Percentiles rank a stretch among this genome's conserved stretches.
Conservation (phyloP, 2,888 invertebrate genomes). For the Amiota minor region DNA sequence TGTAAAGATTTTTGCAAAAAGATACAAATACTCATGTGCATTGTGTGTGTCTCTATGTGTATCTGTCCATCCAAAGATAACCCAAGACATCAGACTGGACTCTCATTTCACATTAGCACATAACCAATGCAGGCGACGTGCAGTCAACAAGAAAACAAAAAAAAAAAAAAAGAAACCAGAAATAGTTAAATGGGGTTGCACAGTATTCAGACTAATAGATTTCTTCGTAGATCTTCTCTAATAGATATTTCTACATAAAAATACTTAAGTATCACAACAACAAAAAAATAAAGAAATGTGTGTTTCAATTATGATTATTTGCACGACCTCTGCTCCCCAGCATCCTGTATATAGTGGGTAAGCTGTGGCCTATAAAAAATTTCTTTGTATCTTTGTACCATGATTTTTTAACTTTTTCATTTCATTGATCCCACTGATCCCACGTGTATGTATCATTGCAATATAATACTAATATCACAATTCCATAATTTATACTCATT, state of each 20-base stretch:
- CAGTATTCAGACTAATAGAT: conserved; percentile 23
- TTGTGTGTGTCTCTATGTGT: conserved; percentile 12
- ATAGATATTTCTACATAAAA: not conserved
- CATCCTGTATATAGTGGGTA: not conserved
- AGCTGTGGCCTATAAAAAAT: not conserved
- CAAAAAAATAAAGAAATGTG: conserved; percentile 20
- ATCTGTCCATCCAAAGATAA: conserved; percentile 13
- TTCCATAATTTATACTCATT: too few species aligned
- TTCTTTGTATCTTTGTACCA: too few species aligned
- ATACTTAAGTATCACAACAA: not conserved
- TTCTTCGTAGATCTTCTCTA: not conserved
- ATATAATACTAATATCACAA: too few species aligned
- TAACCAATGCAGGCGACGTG: conserved; percentile 67
- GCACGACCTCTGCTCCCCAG: conserved; percentile 47
- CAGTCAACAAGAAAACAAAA: conserved; percentile 35
- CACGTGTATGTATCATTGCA: too few species aligned
- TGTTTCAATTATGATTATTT: conserved; percentile 48
- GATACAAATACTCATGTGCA: not conserved
- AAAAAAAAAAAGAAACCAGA: too few species aligned
- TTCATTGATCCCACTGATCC: too few species aligned
- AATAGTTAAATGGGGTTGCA: conserved; percentile 9
- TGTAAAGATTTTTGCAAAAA: conserved; percentile 56
- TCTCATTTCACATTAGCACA: conserved; percentile 47
- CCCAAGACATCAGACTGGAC: conserved; percentile 33
- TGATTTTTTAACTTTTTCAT: too few species aligned